A percentile compares a stretch with the other conserved stretches of the same genome.
These are phyloP conservation scores for Phaethon lepturus DNA, from an alignment of 2,113 vertebrate genomes.

Conservation along the genomic window DNA sequence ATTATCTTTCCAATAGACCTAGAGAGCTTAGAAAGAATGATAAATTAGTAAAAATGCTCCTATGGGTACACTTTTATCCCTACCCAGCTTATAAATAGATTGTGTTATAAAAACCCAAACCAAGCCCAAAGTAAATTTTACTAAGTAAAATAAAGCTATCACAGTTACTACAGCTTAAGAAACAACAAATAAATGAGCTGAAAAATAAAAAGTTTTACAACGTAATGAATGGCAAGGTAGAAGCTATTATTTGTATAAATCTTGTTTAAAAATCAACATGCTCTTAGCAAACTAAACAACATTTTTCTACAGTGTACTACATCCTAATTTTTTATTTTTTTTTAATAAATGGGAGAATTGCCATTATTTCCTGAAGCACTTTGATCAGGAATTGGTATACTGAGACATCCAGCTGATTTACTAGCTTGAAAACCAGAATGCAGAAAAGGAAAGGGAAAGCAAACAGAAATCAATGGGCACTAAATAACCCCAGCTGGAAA, in stretches of 20 bases:
- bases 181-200: background rate
- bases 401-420: background rate
- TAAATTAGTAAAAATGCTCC: background rate
- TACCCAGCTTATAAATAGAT: background rate
- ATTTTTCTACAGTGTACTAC: background rate
- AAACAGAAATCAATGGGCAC: background rate
- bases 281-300: background rate
- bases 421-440: background rate
- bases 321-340: background rate
- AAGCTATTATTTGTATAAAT: background rate
- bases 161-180: background rate
- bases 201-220: background rate
- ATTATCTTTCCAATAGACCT: background rate
- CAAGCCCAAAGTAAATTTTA: background rate
- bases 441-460: background rate
- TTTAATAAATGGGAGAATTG: background rate
- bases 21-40: background rate
- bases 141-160: background rate
- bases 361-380: background rate
- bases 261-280: slow-evolving; percentile 17
- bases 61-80: background rate
- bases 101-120: background rate
- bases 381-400: background rate
- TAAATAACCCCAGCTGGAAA: slow-evolving; percentile 6
- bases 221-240: background rate